These are phyloP conservation scores for Geotrypetes seraphini DNA, from an alignment of 2,797 vertebrate genomes.

Conservation along the genomic window DNA sequence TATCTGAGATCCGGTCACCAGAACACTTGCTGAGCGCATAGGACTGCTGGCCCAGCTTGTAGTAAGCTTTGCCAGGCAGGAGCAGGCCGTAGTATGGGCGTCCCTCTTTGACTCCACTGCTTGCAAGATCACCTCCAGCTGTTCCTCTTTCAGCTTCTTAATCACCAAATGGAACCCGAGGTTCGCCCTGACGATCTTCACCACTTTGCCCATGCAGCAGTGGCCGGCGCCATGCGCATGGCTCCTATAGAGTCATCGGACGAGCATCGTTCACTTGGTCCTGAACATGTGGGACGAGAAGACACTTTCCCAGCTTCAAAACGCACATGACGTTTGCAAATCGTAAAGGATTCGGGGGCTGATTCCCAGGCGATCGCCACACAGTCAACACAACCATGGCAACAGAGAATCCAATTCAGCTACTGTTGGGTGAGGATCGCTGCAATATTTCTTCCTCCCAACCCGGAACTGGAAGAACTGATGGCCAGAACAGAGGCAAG, in stretches of 20 bases:
- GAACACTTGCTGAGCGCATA: slow-evolving; percentile 91
- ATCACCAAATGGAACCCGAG: slow-evolving; percentile 78
- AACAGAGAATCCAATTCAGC: too few species aligned
- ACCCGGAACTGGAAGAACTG: too few species aligned
- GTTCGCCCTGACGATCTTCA: slow-evolving; percentile 66
- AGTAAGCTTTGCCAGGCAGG: slow-evolving; percentile 69
- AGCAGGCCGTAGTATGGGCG: slow-evolving; percentile 78
- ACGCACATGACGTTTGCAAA: slow-evolving; percentile 93
- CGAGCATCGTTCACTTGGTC: slow-evolving; percentile 97
- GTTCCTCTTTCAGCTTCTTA: slow-evolving; percentile 88
- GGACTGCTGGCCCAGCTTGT: too few species aligned
- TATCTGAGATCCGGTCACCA: slow-evolving; percentile 93
- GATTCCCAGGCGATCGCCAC: too few species aligned
- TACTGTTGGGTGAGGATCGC: too few species aligned
- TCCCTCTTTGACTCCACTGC: slow-evolving; percentile 90
- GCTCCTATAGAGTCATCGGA: slow-evolving; percentile 96
- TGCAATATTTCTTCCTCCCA: too few species aligned
- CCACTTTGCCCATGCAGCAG: slow-evolving; percentile 83
- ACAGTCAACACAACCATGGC: too few species aligned
- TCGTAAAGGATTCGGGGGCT: slow-evolving; percentile 94
- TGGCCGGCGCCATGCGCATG: slow-evolving; percentile 74
- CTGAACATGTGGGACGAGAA: slow-evolving; percentile 96
- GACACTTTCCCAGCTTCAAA: slow-evolving; percentile 88
- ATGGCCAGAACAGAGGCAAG: too few species aligned
- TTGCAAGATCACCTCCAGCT: slow-evolving; percentile 83